Percentiles rank a stretch among this genome's conserved stretches.
These are phyloP conservation scores for Muscina levida DNA, from an alignment of 2,888 invertebrate species.

Conservation along the genomic window DNA sequence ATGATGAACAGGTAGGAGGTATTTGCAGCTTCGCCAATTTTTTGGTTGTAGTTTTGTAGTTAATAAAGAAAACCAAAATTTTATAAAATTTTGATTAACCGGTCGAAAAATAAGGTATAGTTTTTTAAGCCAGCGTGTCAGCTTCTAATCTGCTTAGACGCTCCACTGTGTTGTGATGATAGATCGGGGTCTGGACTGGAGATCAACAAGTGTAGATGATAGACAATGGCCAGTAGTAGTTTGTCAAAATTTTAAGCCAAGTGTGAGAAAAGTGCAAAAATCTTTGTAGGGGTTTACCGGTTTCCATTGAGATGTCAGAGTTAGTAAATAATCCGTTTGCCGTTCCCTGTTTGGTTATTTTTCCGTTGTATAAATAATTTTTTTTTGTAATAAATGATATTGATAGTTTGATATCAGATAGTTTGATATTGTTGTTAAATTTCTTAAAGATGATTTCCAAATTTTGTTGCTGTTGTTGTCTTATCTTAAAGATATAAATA, in stretches of 20 bases:
- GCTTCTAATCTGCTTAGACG: background rate
- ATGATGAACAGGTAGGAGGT: slow-evolving; percentile 77
- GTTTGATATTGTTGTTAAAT: background rate
- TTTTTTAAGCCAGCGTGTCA: background rate
- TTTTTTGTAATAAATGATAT: slow-evolving; percentile 31
- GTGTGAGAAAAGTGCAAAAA: background rate
- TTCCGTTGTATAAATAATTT: background rate
- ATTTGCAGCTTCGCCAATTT: slow-evolving; percentile 77
- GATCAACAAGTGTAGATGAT: background rate
- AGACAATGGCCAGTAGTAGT: background rate
- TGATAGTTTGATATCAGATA: slow-evolving; percentile 16
- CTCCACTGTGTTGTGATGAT: background rate
- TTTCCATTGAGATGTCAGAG: slow-evolving; percentile 10
- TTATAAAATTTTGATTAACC: background rate
- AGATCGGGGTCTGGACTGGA: no score
- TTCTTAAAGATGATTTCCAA: slow-evolving; percentile 8
- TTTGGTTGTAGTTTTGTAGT: slow-evolving; percentile 52
- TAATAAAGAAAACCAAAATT: slow-evolving; percentile 34
- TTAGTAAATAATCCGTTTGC: background rate
- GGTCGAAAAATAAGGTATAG: background rate
- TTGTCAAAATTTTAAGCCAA: background rate
- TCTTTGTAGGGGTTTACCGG: background rate
- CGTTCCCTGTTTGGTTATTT: background rate
- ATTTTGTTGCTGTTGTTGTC: background rate
- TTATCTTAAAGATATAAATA: background rate